Percentiles rank a stretch among this genome's conserved stretches.
phyloP scores from a whole-genome alignment of 2,113 vertebrate genomes.

The Clarias magur region DNA sequence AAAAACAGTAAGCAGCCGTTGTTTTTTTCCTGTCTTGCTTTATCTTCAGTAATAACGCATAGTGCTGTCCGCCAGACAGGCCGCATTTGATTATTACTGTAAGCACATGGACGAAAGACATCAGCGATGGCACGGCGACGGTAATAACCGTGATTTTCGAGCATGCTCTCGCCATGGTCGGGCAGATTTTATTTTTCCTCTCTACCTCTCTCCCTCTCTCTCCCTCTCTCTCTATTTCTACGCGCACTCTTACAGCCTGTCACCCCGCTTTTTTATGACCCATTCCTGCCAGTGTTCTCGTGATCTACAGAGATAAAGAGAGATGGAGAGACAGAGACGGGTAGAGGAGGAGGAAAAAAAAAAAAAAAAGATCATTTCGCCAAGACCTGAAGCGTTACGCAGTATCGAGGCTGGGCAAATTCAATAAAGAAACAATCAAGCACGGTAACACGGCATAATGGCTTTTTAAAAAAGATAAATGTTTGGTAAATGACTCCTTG shows the following conservation, averaged over 20 bases:
- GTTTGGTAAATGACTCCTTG: slow-evolving; percentile 59
- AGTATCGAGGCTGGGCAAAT: slow-evolving; percentile 55
- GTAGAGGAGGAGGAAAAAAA: background rate
- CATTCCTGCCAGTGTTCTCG: slow-evolving; percentile 44
- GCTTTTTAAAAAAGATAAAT: slow-evolving; percentile 64
- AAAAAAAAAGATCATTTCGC: slow-evolving; percentile 53
- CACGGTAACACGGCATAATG: slow-evolving; percentile 60
- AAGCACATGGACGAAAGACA: slow-evolving; percentile 16
- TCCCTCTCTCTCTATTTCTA: background rate
- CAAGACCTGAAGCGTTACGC: slow-evolving; percentile 53
- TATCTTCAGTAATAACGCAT: slow-evolving; percentile 6
- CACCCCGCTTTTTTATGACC: slow-evolving; percentile 38
- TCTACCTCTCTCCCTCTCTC: background rate
- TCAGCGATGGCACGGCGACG: background rate
- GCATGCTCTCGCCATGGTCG: slow-evolving; percentile 6
- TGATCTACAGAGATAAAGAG: slow-evolving; percentile 48
- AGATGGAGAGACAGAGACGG: slow-evolving; percentile 20
- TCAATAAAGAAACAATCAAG: slow-evolving; percentile 63
- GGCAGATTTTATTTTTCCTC: slow-evolving; percentile 31
- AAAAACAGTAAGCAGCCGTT: background rate
- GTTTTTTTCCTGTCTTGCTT: slow-evolving; percentile 11
- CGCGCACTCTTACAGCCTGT: slow-evolving; percentile 17
- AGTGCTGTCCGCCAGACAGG: slow-evolving; percentile 2
- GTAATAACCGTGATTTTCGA: slow-evolving; percentile 24
- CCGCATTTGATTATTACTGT: slow-evolving; percentile 27